Conservation (phyloP, 23 tunicate species). For the Trididemnum miniatum region DNA sequence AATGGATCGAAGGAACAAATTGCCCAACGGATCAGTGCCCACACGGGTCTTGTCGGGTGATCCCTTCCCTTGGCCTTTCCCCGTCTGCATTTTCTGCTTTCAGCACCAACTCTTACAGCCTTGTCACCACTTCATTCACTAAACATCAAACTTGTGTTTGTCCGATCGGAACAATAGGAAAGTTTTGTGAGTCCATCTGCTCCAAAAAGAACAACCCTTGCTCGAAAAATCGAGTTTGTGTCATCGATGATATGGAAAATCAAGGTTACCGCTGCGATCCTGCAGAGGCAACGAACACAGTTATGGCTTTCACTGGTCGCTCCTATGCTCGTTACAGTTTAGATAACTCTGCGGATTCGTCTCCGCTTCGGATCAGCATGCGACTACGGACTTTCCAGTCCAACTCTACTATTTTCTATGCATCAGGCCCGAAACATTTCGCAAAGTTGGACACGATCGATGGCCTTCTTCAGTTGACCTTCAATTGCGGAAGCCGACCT, state of each 20-base stretch:
- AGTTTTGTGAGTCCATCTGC: conserved; percentile 42
- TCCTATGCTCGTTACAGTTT: conserved; percentile 20
- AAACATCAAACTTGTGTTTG: conserved; percentile 33
- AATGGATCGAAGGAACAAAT: conserved; percentile 27
- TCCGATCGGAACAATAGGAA: conserved; percentile 33
- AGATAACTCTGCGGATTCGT: not conserved
- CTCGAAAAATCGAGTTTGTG: conserved; percentile 16
- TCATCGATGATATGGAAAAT: conserved; percentile 8
- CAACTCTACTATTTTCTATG: conserved; percentile 46
- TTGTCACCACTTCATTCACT: conserved; percentile 31
- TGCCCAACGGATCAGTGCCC: conserved; percentile 34
- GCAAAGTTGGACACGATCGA: conserved; percentile 29
- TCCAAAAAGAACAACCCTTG: conserved; percentile 38
- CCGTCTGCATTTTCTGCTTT: conserved; percentile 25
- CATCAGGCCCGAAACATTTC: conserved; percentile 30
- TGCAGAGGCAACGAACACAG: not conserved
- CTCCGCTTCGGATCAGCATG: conserved; percentile 35
- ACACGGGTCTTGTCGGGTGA: conserved; percentile 22
- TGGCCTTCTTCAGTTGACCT: conserved; percentile 42
- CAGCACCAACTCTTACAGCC: conserved; percentile 14
- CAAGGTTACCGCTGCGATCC: conserved; percentile 35
- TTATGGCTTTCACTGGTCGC: conserved; percentile 48
- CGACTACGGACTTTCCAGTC: conserved; percentile 63
- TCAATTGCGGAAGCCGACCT: conserved; percentile 57
- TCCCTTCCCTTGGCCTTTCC: conserved; percentile 20